Evolutionary conservation across 2,888 invertebrate genomes (phyloP).

Genomic region (Carabus problematicus): DNA sequence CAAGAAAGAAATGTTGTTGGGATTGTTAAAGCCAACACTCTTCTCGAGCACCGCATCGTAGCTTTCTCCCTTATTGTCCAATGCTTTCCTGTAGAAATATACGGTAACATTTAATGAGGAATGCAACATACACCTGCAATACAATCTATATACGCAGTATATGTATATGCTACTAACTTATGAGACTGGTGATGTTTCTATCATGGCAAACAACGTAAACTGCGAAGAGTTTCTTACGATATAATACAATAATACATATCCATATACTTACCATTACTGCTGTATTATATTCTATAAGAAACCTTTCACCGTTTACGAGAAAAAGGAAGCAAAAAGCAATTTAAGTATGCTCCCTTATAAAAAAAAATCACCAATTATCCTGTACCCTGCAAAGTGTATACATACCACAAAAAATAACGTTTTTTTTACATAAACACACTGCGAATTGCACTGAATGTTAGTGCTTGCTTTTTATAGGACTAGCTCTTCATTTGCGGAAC

Average conservation of each 20-base stretch:
- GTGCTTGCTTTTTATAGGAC: constrained; percentile 27
- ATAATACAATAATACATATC: constrained; percentile 38
- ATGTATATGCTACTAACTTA: no score
- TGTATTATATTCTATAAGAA: background rate
- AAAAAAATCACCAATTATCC: constrained; percentile 36
- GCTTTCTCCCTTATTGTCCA: constrained; percentile 79
- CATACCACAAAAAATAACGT: constrained; percentile 38
- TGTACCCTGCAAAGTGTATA: constrained; percentile 40
- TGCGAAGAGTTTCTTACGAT: constrained; percentile 34
- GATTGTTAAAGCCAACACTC: constrained; percentile 88
- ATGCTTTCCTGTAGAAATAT: constrained; percentile 70
- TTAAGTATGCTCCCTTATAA: constrained; percentile 40
- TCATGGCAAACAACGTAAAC: constrained; percentile 20
- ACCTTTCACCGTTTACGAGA: background rate
- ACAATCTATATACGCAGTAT: constrained; percentile 20
- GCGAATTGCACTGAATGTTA: constrained; percentile 29
- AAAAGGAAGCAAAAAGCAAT: constrained; percentile 9
- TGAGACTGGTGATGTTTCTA: no score
- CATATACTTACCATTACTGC: constrained; percentile 16
- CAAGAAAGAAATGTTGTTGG: constrained; percentile 85
- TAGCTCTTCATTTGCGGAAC: constrained; percentile 34
- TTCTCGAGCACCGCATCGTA: constrained; percentile 83
- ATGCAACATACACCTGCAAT: constrained; percentile 50
- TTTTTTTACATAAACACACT: constrained; percentile 38
- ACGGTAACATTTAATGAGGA: constrained; percentile 49